phyloP scores from a whole-genome alignment of 2,113 vertebrate species.

The Phyllopteryx taeniolatus region DNA sequence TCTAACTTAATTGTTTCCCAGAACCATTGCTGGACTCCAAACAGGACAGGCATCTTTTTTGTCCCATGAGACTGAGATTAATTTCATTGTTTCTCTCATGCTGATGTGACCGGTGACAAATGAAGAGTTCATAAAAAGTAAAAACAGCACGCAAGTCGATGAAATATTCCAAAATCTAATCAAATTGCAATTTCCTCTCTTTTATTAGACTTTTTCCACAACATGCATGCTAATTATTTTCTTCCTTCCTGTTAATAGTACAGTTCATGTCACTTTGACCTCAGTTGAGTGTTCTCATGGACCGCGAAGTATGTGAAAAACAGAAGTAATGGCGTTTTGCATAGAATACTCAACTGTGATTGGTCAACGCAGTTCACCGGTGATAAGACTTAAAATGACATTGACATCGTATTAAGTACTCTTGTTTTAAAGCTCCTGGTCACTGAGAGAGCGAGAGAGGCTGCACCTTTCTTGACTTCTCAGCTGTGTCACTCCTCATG shows the following conservation, averaged over 20 bases:
- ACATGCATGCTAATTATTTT: background rate
- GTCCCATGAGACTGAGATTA: constrained; percentile 14
- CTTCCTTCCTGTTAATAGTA: constrained; percentile 1
- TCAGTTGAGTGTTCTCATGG: constrained; percentile 5
- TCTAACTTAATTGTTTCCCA: background rate
- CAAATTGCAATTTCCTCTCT: background rate
- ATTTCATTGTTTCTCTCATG: background rate
- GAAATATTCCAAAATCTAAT: background rate
- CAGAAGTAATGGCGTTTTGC: constrained; percentile 1
- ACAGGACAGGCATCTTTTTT: background rate
- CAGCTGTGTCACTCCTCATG: background rate
- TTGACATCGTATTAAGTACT: background rate
- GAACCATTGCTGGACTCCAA: background rate
- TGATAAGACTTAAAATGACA: background rate
- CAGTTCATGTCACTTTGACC: background rate
- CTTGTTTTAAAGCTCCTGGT: background rate
- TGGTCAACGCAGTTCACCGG: background rate
- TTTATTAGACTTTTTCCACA: background rate
- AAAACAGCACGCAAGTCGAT: background rate
- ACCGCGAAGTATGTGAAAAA: background rate
- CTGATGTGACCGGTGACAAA: background rate
- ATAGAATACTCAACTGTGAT: background rate
- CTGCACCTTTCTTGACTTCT: background rate
- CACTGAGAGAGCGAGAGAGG: background rate
- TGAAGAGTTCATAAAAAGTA: background rate